Base-by-base conservation (phyloP, 2,113 vertebrate genomes). In the Sapayoa aenigma region DNA sequence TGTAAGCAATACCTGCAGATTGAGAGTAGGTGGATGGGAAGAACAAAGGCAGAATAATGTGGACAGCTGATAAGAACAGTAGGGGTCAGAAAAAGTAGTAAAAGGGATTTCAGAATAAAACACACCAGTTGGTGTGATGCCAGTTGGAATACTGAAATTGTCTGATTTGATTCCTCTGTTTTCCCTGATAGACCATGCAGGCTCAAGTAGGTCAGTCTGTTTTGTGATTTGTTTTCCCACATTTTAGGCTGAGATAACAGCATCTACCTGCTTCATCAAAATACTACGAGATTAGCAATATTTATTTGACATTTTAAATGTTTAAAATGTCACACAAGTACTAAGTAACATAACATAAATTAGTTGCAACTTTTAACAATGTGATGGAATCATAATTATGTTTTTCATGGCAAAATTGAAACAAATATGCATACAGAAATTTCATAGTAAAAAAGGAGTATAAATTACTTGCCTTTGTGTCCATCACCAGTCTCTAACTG, bases 11-110 rank as follows among this genome's bases (percentile, higher is more conserved):
- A 52, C 11, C 24, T 89, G 41, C 87, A 89, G 49, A 87, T 5
- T 82, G 69, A 92, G 87, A 42, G 87, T 94, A 93, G 87, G 84
- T 87, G 73, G 74, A 86, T 31, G 52, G 35, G 11, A 80, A 72
- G 89, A 95, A 76, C 39, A 91, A 84, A 89, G 44, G 37, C 62
- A 89, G 53, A 69, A 53, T 52, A 69, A 27, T 24, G 12, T 30
- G 42, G 66, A 90, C 49, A 87, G 74, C 53, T 91, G 58, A 58
- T 87, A 78, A 86, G 59, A 89, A 74, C 39, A 69, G 44, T 68
- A 50, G 23, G 8, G 79, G 50, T 75, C 55, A 79, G 37, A 65
- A 90, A 47, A 52, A 84, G 25, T 12, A 83, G 16, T 79, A 62
- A 58, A 94, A 84, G 2, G 19, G 5, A 1, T 49, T 94, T 84